Base-by-base conservation (phyloP, 1,140 invertebrate species). In the Drosophila santomea region DNA sequence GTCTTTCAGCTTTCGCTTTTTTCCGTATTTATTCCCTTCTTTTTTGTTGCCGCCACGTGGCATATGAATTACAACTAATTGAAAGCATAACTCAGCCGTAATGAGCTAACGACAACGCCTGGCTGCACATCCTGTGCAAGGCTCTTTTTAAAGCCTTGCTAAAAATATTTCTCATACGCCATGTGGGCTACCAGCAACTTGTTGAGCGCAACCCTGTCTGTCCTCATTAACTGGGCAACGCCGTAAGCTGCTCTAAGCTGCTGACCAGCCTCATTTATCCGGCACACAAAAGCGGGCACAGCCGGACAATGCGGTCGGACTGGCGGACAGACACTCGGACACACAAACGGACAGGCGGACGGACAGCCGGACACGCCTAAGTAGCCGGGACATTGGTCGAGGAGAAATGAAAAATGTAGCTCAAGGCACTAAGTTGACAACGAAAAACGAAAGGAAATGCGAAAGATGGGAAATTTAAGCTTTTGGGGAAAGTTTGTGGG, bases 11-110 rank as follows among this genome's bases (percentile, higher is more conserved):
- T 62, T 41, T 71, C 28, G 8, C 28, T 41, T 58, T 58, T 51
- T 41, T 55, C 54, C 6, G 35, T 25, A 32, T 11, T 23, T 14
- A 36, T 67, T 45, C 43, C 8, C 43, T 5, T 39, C 38, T 39
- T 20, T 45, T 45, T 17, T 20, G 8, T 64, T 47, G 20, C 41
- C 50, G 64, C 61, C 71, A 62, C 68, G 56, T 80, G 63, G 57
- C 82, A 52, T 78, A 81, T 85, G 83, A 88, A 85, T 86, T 81
- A 64, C 71, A 83, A 88, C 84, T 86, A 89, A 88, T 88, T 88
- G 80, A 88, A 88, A 80, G 75, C 79, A 88, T 89, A 89, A 89
- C 76, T 89, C 79, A 89, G 79, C 60, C 56, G 43, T 89, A 83
- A 88, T 83, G 84, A 80, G 83, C 67, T 63, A 48, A 59, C 61